A percentile compares a stretch with the other conserved stretches of the same genome.
phyloP scores from a whole-genome alignment of 2,888 invertebrate genomes.

The Synanthedon vespiformis region DNA sequence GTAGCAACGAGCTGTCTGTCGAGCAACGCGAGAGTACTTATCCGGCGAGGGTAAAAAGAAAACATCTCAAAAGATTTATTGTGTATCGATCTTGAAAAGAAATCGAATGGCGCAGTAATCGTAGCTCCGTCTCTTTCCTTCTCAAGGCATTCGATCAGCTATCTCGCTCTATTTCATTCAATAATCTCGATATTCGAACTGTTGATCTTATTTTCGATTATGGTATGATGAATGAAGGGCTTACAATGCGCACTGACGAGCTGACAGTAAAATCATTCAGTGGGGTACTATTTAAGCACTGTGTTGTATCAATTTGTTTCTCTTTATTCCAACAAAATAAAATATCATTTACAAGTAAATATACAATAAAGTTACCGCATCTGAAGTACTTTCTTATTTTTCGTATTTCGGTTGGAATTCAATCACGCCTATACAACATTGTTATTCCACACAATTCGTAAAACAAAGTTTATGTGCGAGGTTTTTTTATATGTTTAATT shows the following conservation, averaged over 20 bases:
- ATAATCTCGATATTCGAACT: conserved; percentile 30
- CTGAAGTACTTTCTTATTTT: too few relatives aligned
- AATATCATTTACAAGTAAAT: too few relatives aligned
- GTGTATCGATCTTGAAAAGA: conserved; percentile 53
- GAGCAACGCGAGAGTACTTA: conserved; percentile 31
- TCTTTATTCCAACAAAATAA: too few relatives aligned
- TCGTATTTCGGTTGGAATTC: too few relatives aligned
- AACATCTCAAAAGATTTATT: conserved; percentile 47
- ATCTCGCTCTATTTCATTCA: conserved; percentile 26
- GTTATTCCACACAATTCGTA: too few relatives aligned
- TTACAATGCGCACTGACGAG: conserved; percentile 28
- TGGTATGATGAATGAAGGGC: conserved; percentile 49
- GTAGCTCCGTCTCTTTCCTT: conserved; percentile 17
- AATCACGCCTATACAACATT: too few relatives aligned
- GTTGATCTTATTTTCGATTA: conserved; percentile 48
- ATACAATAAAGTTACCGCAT: too few relatives aligned
- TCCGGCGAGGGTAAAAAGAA: conserved; percentile 31
- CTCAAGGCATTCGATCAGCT: conserved; percentile 4
- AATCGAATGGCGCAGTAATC: conserved; percentile 42
- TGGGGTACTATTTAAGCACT: conserved; percentile 19
- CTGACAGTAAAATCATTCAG: conserved; percentile 27
- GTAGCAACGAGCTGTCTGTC: conserved; percentile 47
- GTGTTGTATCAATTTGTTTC: neutral
- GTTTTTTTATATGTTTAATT: too few relatives aligned
- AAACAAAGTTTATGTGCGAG: too few relatives aligned